Conservation (phyloP, 2,797 vertebrate genomes). For the Aplochiton taeniatus region DNA sequence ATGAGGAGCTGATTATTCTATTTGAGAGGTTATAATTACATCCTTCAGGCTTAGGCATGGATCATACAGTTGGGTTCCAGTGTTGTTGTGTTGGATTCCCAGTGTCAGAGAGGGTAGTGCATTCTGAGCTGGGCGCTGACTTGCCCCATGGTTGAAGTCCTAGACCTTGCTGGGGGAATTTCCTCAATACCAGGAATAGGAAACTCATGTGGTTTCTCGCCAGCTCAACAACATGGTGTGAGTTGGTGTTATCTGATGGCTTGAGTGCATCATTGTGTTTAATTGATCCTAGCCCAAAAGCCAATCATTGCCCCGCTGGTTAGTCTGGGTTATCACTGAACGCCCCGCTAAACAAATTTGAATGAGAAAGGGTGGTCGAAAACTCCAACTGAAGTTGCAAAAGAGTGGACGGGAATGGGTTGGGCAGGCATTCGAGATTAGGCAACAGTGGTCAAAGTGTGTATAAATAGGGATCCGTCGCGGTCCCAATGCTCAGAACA, state of each 20-base stretch:
- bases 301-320: neutral
- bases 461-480: constrained; percentile 61
- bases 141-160: constrained; percentile 39
- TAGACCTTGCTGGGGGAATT: constrained; percentile 47
- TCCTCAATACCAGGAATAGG: constrained; percentile 18
- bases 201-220: no score
- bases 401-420: constrained; percentile 68
- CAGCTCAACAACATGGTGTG: neutral
- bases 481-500: constrained; percentile 4
- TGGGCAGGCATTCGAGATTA: constrained; percentile 51
- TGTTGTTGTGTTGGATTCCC: constrained; percentile 52
- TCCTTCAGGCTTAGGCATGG: constrained; percentile 61
- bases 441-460: constrained; percentile 49
- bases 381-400: constrained; percentile 58
- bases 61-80: constrained; percentile 53
- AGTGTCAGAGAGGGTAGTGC: constrained; percentile 41
- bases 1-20: constrained; percentile 67
- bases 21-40: constrained; percentile 72
- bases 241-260: neutral
- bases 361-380: constrained; percentile 47
- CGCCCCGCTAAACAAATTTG: no score
- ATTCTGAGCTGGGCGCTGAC: constrained; percentile 36
- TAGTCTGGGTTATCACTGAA: no score
- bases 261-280: no score
- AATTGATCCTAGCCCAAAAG: neutral